A percentile compares a stretch with the other conserved stretches of the same genome.
Conservation (phyloP, 2,113 vertebrate species). For the Carassius carassius region DNA sequence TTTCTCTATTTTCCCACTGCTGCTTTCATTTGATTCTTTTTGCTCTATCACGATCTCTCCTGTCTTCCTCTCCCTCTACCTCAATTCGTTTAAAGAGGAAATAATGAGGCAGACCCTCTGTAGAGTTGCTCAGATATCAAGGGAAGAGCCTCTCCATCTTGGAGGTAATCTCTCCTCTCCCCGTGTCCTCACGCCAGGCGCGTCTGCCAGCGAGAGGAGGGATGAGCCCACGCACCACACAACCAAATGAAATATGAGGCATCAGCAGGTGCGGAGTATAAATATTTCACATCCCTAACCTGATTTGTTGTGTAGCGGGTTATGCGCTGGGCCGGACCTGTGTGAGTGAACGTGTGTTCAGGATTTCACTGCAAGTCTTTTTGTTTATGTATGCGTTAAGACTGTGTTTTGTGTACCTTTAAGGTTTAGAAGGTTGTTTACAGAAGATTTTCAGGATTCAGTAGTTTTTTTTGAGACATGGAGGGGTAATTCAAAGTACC, state of each 20-base stretch:
- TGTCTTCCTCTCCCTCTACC: slow-evolving; percentile 50
- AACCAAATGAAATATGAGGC: slow-evolving; percentile 71
- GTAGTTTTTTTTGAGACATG: neutral
- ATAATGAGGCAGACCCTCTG: slow-evolving; percentile 57
- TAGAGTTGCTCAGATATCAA: slow-evolving; percentile 47
- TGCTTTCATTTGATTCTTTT: neutral
- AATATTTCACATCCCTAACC: slow-evolving; percentile 59
- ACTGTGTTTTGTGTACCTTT: neutral
- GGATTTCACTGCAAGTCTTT: slow-evolving; percentile 5
- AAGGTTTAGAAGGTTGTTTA: neutral
- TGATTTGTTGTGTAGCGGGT: slow-evolving; percentile 51
- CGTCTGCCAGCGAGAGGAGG: neutral
- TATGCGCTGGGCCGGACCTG: slow-evolving; percentile 20
- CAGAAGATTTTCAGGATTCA: neutral
- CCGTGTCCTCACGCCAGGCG: slow-evolving; percentile 4
- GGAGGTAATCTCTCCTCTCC: slow-evolving; percentile 47
- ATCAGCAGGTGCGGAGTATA: slow-evolving; percentile 60
- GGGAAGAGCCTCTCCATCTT: slow-evolving; percentile 55
- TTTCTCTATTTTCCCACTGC: slow-evolving; percentile 2
- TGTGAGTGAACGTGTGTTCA: neutral
- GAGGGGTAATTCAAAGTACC: neutral
- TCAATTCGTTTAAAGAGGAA: slow-evolving; percentile 56
- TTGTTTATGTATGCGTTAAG: neutral
- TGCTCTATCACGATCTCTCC: slow-evolving; percentile 3
- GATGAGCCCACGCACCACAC: slow-evolving; percentile 46